These are phyloP conservation scores for Epiperipatus broadwayi DNA, from an alignment of 2,888 invertebrate species.

Conservation along the genomic window DNA sequence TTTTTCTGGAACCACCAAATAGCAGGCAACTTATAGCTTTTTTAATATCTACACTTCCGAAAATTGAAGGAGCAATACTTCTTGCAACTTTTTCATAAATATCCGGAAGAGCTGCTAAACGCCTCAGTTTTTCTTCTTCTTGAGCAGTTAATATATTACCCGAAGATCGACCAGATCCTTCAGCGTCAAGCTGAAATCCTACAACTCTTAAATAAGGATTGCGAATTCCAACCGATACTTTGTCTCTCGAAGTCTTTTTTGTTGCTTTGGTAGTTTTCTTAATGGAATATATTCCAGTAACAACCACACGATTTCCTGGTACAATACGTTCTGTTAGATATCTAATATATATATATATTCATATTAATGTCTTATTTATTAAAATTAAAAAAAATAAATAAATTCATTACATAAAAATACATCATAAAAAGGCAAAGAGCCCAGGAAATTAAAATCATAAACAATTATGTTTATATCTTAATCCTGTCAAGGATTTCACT, in stretches of 20 bases:
- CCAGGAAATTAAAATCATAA: no score
- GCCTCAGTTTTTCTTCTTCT: constrained; percentile 60
- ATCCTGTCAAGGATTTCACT: no score
- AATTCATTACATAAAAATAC: no score
- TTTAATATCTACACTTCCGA: constrained; percentile 79
- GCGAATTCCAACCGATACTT: constrained; percentile 57
- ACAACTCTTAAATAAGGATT: constrained; percentile 84
- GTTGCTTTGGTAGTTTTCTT: constrained; percentile 51
- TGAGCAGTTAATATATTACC: constrained; percentile 34
- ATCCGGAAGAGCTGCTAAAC: constrained; percentile 62
- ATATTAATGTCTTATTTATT: no score
- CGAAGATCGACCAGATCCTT: constrained; percentile 42
- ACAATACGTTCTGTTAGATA: constrained; percentile 81
- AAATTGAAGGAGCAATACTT: constrained; percentile 93
- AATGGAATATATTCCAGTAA: constrained; percentile 89
- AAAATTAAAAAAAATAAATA: not conserved
- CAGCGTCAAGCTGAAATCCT: constrained; percentile 68
- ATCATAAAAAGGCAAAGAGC: no score
- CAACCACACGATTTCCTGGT: constrained; percentile 80
- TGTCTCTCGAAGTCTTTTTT: constrained; percentile 24
- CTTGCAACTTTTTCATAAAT: constrained; percentile 69
- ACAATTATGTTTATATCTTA: no score
- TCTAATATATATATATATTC: no score
- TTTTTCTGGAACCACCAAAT: constrained; percentile 59
- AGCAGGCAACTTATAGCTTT: constrained; percentile 85